Evolutionary conservation across 2,888 invertebrate genomes (phyloP).

Genomic region (Athrips mouffetella): DNA sequence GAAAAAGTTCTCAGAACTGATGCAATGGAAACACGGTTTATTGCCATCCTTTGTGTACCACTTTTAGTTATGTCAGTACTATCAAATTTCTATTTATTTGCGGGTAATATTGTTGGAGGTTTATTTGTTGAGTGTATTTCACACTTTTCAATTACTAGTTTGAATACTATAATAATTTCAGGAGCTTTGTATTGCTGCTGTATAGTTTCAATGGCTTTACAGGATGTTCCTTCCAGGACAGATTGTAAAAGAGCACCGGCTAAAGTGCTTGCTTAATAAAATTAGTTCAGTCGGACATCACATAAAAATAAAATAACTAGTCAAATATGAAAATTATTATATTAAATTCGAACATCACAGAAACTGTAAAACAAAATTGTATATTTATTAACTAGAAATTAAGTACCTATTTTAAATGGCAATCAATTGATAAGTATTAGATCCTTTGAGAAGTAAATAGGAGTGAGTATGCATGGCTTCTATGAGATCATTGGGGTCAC

Average conservation of each 20-base stretch:
- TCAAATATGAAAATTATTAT: too few relatives aligned
- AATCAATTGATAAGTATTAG: constrained; percentile 82
- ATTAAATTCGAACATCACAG: background rate
- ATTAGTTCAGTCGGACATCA: too few relatives aligned
- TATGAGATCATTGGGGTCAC: constrained; percentile 84
- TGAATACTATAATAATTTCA: constrained; percentile 47
- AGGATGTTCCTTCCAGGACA: constrained; percentile 57
- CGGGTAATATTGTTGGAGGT: constrained; percentile 84
- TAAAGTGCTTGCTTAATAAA: background rate
- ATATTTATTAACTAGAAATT: background rate
- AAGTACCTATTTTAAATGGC: constrained; percentile 38
- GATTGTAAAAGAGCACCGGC: constrained; percentile 30
- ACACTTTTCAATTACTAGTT: constrained; percentile 43
- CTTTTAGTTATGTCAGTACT: constrained; percentile 87
- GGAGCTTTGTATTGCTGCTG: constrained; percentile 63
- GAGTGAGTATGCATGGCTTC: constrained; percentile 91
- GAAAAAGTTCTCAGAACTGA: constrained; percentile 52
- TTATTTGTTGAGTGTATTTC: constrained; percentile 81
- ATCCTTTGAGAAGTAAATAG: constrained; percentile 88
- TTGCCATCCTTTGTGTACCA: constrained; percentile 84
- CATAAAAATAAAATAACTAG: too few relatives aligned
- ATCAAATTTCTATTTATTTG: constrained; percentile 93
- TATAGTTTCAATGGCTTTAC: constrained; percentile 65
- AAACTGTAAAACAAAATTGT: background rate
- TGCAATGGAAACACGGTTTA: constrained; percentile 78